Evolutionary conservation across 2,797 vertebrate species (phyloP).

Genomic region (Pipistrellus nathusii): DNA sequence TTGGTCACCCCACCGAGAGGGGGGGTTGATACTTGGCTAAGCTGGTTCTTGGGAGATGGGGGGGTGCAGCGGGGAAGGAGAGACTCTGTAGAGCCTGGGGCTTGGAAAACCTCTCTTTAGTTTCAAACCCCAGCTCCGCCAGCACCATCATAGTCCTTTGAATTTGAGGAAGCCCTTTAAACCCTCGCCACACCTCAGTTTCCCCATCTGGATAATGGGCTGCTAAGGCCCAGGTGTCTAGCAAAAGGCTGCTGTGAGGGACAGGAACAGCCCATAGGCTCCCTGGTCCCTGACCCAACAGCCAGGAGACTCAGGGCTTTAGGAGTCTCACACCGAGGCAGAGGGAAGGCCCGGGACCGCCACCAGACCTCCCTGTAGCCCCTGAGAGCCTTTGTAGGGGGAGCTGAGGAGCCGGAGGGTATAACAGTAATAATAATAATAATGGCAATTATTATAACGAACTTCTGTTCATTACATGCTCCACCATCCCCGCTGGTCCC

Average conservation of each 20-base stretch:
- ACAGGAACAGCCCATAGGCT: not conserved
- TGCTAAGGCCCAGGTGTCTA: too few relatives aligned
- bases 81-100: not conserved
- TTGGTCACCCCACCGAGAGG: not conserved
- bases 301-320: not conserved
- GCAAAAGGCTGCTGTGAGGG: fast-evolving
- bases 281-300: not conserved
- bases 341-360: not conserved
- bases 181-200: not conserved
- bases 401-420: not conserved
- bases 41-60: not conserved
- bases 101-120: not conserved
- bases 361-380: not conserved
- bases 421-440: too few relatives aligned
- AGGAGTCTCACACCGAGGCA: not conserved
- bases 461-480: not conserved
- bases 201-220: not conserved
- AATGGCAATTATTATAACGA: not conserved
- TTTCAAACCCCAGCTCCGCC: not conserved
- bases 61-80: fast-evolving
- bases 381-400: not conserved
- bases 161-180: not conserved
- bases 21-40: not conserved
- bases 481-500: not conserved
- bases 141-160: not conserved